A percentile compares a stretch with the other conserved stretches of the same genome.
These are phyloP conservation scores for Callyntrura guangdongensis DNA, from an alignment of 2,888 invertebrate species.

Conservation along the genomic window DNA sequence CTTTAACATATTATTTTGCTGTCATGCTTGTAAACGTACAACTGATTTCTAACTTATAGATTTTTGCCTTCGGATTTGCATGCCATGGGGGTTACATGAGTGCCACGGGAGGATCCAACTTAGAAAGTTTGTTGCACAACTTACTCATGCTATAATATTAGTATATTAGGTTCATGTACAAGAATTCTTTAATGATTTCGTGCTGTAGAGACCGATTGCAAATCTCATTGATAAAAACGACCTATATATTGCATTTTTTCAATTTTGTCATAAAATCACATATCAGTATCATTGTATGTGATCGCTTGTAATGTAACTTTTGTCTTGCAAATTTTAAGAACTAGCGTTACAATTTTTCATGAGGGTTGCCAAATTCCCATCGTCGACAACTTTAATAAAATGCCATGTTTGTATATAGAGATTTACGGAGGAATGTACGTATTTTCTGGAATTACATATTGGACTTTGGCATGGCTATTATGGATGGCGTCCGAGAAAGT, in stretches of 20 bases:
- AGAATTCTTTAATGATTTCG: background rate
- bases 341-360: no score
- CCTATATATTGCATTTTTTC: background rate
- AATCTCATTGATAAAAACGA: no score
- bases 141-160: background rate
- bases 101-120: background rate
- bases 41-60: background rate
- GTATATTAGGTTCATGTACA: background rate
- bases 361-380: no score
- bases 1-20: background rate
- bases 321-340: no score
- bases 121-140: background rate
- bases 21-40: background rate
- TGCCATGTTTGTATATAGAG: background rate
- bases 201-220: no score
- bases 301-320: no score
- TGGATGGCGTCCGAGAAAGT: slow-evolving; percentile 29
- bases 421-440: slow-evolving; percentile 9
- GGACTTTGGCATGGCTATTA: background rate
- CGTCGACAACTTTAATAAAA: background rate
- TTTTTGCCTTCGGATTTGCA: slow-evolving; percentile 20
- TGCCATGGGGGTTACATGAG: slow-evolving; percentile 33
- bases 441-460: background rate
- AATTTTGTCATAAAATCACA: background rate
- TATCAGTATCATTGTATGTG: no score